Percentiles rank a stretch among this genome's conserved stretches.
phyloP scores from a whole-genome alignment of 2,113 vertebrate species.

The Sceloporus tristichus region DNA sequence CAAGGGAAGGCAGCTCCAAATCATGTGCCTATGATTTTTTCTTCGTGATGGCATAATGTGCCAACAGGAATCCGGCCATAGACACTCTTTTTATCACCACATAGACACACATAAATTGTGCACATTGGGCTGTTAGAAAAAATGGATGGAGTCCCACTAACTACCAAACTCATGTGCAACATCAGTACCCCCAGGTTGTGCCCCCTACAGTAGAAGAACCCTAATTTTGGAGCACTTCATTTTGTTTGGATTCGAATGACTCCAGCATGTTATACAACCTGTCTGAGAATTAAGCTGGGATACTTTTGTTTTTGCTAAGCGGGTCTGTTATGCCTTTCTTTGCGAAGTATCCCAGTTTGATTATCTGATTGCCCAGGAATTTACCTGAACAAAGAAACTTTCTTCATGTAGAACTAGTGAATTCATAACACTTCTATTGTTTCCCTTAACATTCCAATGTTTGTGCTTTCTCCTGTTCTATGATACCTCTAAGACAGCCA shows the following conservation, averaged over 20 bases:
- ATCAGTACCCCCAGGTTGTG: too few species aligned
- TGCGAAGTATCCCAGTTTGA: slow-evolving; percentile 15
- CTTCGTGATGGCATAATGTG: too few species aligned
- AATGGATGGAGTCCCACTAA: not conserved
- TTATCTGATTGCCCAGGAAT: slow-evolving; percentile 8
- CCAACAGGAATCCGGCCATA: too few species aligned
- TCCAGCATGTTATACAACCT: not conserved
- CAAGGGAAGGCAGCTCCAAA: too few species aligned
- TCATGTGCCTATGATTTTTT: too few species aligned
- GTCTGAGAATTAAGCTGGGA: not conserved
- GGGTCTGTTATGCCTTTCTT: not conserved
- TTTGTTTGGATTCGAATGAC: not conserved
- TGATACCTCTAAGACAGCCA: not conserved
- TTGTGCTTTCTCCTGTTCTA: not conserved
- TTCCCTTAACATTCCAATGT: slow-evolving; percentile 23
- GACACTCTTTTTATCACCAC: not conserved
- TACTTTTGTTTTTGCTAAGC: not conserved
- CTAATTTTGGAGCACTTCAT: not conserved
- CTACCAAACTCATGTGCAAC: not conserved
- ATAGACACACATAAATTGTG: not conserved
- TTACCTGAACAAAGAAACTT: not conserved
- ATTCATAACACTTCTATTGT: not conserved
- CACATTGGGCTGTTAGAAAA: not conserved
- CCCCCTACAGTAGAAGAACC: not conserved
- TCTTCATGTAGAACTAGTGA: not conserved